Base-by-base conservation (phyloP, 1,140 invertebrate genomes). In the Saccostrea glomerata region DNA sequence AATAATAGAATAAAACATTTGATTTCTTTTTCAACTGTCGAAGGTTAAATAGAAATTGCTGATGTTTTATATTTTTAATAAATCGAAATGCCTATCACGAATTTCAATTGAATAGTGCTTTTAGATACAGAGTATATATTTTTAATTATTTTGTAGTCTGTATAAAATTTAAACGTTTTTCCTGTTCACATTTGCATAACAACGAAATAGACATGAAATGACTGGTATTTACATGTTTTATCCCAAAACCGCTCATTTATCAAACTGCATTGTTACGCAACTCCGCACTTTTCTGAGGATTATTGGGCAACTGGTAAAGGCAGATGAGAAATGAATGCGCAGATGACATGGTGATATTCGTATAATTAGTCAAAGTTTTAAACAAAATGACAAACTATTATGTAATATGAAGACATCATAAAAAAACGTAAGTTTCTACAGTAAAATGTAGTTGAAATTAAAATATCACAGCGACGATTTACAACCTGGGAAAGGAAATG, bases 301-400 rank as follows among this genome's bases (percentile, higher is more conserved):
- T 60, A 60, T 60, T 63, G 17, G 58, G 25, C 25, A 25, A 2
- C 15, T 73, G n/a, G 13, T 36, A 73, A 36, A n/a, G 36, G 70
- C 70, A 36, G 25, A 11, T 9, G 66, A 25, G 23, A 30, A 23
- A 23, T 73, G n/a, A 30, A 73, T 9, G 25, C 11, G 20, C 66
- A 73, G 70, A 77, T 11, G 25, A 30, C 23, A 36, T 12, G 15
- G 36, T 12, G 25, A 77, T 30, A 77, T 0, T 15, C 70, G 30
- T 7, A 77, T 36, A 30, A 77, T 20, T 66, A 20, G 60, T 36
- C 70, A 77, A 25, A 30, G 6, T 63, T 63, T 17, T 63, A 17
- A 63, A 63, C 17, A 60, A 60, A 13, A 77, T 77, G 70, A 77
- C 25, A 36, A 36, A 77, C 36, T 30, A 36, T 77, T 77, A 77